Evolutionary conservation across 2,888 invertebrate species (phyloP), one percentile per base, ranked within the genome.

Genomic region (Furcula furcula): DNA sequence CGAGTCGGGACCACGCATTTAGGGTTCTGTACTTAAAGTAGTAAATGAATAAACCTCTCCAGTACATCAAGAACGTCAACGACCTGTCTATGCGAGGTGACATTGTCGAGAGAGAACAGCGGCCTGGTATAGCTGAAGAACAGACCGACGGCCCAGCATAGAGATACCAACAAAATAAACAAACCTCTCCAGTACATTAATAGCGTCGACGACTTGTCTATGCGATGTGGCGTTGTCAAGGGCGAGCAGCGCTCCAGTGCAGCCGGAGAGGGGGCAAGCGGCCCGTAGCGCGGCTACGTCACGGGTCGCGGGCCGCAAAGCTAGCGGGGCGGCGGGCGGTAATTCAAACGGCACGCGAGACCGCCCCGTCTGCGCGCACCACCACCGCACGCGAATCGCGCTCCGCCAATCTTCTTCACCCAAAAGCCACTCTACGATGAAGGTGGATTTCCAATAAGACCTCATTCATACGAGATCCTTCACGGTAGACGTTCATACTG

Each of bases 191-290:
- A 93, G 68, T 36, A 86, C 73, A 50, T 89, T 78, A 6, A 94
- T 64, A 0, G 91, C 88, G 20, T 90, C 89, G 10, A 74, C 74
- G 2, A 93, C 92, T 43, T 86, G 84, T 36, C 71, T 72, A 56
- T 93, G 93, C 0, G 90, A 85, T 0, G 91, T 92, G 0, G 92
- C 92, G 63, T 92, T 93, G 61, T 93, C 92, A 32, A 94, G 78
- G 13, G 84, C 83, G 19, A 89, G 74, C 27, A 94, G 65, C 34
- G 90, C 90, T 29, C 82, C 85, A 2, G 89, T 76, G 23, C 91
- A 85, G 21, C 89, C 87, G 63, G 83, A 86, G 29, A 85, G 59
- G 0, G 91, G 78, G 30, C 89, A 91, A 4, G 91, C 90, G 0
- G 80, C 76, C 50, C 89, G 88, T 18, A 93, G 60, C 6, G 77